Evolutionary conservation across 2,797 vertebrate genomes (phyloP).

Genomic region (Typhlichthys eigenmanni): DNA sequence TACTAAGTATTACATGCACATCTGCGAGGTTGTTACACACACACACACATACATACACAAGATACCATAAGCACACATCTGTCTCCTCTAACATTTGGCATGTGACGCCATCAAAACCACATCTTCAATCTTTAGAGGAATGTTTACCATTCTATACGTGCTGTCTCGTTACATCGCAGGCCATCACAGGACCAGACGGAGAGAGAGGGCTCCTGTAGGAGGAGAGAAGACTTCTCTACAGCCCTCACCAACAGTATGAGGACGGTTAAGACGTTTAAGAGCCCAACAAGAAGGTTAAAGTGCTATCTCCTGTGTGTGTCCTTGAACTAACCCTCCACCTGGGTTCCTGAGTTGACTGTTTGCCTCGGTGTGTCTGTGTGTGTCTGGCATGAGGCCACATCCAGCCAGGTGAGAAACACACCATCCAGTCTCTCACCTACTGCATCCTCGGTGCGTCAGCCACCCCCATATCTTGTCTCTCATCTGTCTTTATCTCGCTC

Average conservation of each 20-base stretch:
- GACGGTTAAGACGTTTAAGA: constrained; percentile 8
- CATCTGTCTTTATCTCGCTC: no score
- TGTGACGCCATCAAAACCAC: constrained; percentile 7
- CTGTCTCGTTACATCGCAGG: no score
- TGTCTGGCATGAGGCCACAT: constrained; percentile 1
- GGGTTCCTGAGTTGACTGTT: constrained; percentile 39
- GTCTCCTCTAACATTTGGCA: constrained; percentile 14
- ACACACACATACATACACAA: constrained; percentile 11
- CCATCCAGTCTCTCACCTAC: no score
- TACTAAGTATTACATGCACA: neutral
- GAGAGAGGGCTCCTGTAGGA: no score
- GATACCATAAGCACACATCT: constrained; percentile 29
- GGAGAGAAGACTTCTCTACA: no score
- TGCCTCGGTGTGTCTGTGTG: constrained; percentile 45
- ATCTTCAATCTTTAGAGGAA: no score
- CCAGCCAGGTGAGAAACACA: neutral
- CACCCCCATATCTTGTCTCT: neutral
- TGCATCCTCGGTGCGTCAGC: neutral
- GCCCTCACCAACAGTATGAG: no score
- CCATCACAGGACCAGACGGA: no score
- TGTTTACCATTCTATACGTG: no score
- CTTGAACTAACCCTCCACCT: constrained; percentile 40
- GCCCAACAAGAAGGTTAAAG: constrained; percentile 6
- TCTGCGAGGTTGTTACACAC: constrained; percentile 38
- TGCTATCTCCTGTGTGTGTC: constrained; percentile 27